Conservation (phyloP, 2,797 vertebrate genomes). For the Anguilla pacifica region DNA sequence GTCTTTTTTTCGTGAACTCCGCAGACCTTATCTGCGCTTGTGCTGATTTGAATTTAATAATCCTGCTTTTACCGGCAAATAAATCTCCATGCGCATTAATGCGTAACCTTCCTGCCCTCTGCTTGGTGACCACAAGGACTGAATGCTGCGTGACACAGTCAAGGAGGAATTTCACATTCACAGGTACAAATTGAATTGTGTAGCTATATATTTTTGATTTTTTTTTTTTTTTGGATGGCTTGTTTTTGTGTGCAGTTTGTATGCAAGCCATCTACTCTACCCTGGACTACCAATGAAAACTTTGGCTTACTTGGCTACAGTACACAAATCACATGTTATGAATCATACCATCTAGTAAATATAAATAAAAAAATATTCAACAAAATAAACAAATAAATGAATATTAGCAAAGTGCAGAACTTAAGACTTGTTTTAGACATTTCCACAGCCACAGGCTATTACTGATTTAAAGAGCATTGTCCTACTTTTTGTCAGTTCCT, state of each 20-base stretch:
- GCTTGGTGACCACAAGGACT: conserved; percentile 34
- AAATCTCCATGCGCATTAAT: conserved; percentile 70
- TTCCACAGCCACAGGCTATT: too few species aligned
- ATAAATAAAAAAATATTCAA: too few species aligned
- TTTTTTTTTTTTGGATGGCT: background rate
- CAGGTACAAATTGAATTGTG: background rate
- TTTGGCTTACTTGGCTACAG: background rate
- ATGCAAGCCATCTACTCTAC: background rate
- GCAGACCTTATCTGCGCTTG: conserved; percentile 55
- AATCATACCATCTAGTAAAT: background rate
- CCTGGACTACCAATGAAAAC: background rate
- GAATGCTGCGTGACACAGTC: conserved; percentile 21
- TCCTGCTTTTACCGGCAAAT: conserved; percentile 68
- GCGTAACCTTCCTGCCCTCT: conserved; percentile 65
- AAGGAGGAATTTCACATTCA: conserved; percentile 16
- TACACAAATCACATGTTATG: background rate
- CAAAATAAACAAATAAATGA: background rate
- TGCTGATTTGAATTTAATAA: conserved; percentile 74
- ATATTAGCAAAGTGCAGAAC: too few species aligned
- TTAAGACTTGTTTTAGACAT: too few species aligned
- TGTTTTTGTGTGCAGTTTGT: background rate
- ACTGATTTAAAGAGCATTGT: too few species aligned
- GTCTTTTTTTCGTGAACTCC: conserved; percentile 45
- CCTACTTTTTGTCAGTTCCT: too few species aligned
- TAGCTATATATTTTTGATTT: background rate